These are phyloP conservation scores for Tanytarsus gracilentus DNA, from an alignment of 2,888 invertebrate species.

Conservation along the genomic window DNA sequence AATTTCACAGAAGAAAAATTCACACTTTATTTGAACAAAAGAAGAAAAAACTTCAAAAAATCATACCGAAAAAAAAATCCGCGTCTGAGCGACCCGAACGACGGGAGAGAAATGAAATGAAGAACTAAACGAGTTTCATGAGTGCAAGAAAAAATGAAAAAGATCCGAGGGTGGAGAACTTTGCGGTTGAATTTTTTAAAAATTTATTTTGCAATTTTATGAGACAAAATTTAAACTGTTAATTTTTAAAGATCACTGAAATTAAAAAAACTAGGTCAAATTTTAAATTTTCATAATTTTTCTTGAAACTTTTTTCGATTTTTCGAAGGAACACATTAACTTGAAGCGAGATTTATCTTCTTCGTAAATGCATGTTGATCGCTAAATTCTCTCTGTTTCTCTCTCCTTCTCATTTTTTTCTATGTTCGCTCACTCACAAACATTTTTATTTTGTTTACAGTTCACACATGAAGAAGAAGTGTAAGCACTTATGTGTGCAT, in stretches of 20 bases:
- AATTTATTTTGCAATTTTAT: too few species aligned
- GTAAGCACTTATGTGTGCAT: background rate
- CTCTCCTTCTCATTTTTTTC: background rate
- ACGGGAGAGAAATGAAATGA: slow-evolving; percentile 26
- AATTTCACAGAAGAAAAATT: background rate
- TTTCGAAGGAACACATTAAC: too few species aligned
- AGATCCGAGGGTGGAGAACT: too few species aligned
- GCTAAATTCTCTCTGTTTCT: background rate
- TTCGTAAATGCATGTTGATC: too few species aligned
- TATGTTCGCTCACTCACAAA: background rate
- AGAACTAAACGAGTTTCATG: slow-evolving; percentile 16
- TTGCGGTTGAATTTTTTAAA: too few species aligned
- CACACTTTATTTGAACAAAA: background rate
- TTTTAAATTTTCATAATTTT: too few species aligned
- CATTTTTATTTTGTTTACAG: slow-evolving; percentile 4
- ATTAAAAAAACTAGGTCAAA: too few species aligned
- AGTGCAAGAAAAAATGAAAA: slow-evolving; percentile 20
- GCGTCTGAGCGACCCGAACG: slow-evolving; percentile 20
- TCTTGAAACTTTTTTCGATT: too few species aligned
- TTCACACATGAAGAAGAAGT: background rate
- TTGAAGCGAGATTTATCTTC: too few species aligned
- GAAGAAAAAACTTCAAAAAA: background rate
- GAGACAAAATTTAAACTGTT: too few species aligned
- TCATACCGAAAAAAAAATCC: slow-evolving; percentile 3
- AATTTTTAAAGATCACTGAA: too few species aligned